phyloP scores from a whole-genome alignment of 2,113 vertebrate species.

The Geococcyx californianus region DNA sequence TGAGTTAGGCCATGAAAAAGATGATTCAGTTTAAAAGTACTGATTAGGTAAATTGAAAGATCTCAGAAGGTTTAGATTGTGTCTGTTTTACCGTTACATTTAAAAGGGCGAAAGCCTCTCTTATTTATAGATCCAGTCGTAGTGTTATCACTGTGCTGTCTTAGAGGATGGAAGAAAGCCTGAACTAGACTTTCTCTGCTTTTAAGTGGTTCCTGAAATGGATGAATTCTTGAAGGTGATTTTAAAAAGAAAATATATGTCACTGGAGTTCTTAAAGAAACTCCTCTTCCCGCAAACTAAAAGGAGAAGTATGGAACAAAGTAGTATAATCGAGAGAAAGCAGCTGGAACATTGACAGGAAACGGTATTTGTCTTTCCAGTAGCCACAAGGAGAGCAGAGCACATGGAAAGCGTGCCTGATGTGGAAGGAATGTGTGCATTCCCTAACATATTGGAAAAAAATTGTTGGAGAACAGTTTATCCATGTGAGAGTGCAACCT shows the following conservation, averaged over 20 bases:
- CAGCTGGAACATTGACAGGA: not conserved
- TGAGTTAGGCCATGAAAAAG: not conserved
- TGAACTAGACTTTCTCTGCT: not conserved
- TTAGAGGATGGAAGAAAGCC: not conserved
- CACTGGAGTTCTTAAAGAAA: not conserved
- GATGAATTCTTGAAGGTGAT: not conserved
- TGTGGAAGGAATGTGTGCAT: constrained; percentile 49
- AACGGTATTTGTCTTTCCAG: constrained; percentile 14
- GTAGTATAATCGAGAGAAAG: not conserved
- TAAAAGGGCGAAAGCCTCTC: not conserved
- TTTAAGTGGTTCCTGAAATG: not conserved
- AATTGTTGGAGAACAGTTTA: constrained; percentile 41
- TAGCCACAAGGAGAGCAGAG: constrained; percentile 37
- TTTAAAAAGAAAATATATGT: not conserved
- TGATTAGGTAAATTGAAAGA: not conserved
- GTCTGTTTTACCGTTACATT: not conserved
- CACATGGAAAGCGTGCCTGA: constrained; percentile 38
- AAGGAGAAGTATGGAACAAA: not conserved
- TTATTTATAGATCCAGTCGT: not conserved
- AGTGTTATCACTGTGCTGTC: not conserved
- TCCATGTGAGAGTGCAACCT: constrained; percentile 45
- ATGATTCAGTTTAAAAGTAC: not conserved
- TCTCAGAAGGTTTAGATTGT: not conserved
- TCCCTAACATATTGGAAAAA: constrained; percentile 48
- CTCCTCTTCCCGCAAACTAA: not conserved